Conservation (phyloP, 2,888 invertebrate genomes). For the Callimorpha dominula region DNA sequence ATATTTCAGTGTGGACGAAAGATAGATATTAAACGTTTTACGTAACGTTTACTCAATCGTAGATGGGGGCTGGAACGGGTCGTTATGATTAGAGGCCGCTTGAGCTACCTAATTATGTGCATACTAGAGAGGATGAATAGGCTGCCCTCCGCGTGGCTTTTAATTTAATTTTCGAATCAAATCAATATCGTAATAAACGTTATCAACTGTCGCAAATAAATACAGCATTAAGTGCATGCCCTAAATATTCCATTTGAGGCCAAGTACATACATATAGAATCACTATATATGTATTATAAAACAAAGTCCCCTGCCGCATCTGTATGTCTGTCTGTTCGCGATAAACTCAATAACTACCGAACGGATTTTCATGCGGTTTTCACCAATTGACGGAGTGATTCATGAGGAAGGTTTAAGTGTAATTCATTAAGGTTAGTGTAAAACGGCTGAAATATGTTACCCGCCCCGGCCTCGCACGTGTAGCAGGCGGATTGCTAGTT, state of each 20-base stretch:
- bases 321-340: too few species aligned
- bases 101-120: background rate
- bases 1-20: background rate
- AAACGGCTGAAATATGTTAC: too few species aligned
- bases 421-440: too few species aligned
- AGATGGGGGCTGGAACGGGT: background rate
- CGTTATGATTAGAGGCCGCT: background rate
- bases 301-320: too few species aligned
- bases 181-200: conserved; percentile 22
- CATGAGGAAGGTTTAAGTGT: too few species aligned
- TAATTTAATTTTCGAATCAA: conserved; percentile 1
- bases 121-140: background rate
- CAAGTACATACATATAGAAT: conserved; percentile 10
- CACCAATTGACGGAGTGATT: too few species aligned
- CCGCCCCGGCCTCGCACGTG: too few species aligned
- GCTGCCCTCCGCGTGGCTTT: background rate
- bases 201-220: conserved; percentile 27
- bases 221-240: conserved; percentile 19
- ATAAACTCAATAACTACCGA: too few species aligned
- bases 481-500: too few species aligned
- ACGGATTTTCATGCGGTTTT: too few species aligned
- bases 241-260: conserved; percentile 27
- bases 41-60: background rate
- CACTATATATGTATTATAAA: background rate
- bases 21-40: background rate